phyloP scores from a whole-genome alignment of 1,140 invertebrate genomes.

The Watersipora subatra region DNA sequence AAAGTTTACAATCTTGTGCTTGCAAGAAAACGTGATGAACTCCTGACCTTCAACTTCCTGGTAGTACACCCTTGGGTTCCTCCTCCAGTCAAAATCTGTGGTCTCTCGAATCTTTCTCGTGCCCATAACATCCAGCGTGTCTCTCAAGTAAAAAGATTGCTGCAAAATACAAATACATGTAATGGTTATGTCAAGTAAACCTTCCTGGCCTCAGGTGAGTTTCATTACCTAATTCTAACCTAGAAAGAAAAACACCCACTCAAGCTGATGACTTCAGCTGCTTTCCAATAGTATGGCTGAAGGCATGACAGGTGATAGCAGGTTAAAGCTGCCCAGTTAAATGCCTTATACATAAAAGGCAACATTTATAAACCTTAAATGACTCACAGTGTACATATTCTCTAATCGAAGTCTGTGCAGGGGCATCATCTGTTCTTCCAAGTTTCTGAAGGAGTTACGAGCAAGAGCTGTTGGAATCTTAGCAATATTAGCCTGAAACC shows the following conservation, averaged over 20 bases:
- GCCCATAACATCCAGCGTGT: conserved; percentile 31
- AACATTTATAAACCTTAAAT: no score
- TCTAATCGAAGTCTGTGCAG: conserved; percentile 33
- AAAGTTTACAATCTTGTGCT: background rate
- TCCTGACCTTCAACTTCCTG: background rate
- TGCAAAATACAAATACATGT: no score
- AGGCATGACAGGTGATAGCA: no score
- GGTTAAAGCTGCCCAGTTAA: no score
- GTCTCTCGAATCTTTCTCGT: conserved; percentile 31
- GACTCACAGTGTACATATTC: conserved; percentile 33
- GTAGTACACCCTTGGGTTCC: conserved; percentile 20
- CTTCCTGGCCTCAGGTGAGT: no score
- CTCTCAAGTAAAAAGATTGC: conserved; percentile 34
- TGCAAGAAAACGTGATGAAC: no score
- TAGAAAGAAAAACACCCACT: no score
- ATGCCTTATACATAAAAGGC: no score
- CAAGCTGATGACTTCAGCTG: no score
- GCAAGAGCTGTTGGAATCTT: conserved; percentile 24
- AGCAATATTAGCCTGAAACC: conserved; percentile 23
- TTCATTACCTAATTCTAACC: no score
- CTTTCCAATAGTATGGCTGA: no score
- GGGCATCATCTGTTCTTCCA: conserved; percentile 32
- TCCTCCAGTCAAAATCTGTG: conserved; percentile 39
- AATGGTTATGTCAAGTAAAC: no score
- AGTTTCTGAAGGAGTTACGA: conserved; percentile 22